Evolutionary conservation across 1,140 invertebrate species (phyloP).

Genomic region (Coenobita brevimanus): DNA sequence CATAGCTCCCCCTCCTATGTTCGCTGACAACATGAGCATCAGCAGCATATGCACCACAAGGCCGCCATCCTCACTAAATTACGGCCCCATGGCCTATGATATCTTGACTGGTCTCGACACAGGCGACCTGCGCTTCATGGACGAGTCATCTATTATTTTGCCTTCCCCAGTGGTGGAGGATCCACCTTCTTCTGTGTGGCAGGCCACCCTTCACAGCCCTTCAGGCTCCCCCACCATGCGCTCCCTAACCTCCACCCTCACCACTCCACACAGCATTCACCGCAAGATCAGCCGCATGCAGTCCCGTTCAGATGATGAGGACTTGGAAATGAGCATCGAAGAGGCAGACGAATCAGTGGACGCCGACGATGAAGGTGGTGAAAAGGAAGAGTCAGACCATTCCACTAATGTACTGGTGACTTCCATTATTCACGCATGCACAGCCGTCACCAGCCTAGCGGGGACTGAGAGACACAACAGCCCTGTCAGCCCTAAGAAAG

Average conservation of each 20-base stretch:
- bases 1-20: constrained; percentile 55
- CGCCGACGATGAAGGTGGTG: constrained; percentile 46
- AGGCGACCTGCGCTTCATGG: constrained; percentile 89
- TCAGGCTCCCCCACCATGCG: constrained; percentile 74
- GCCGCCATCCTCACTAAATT: constrained; percentile 61
- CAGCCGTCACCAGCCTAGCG: constrained; percentile 64
- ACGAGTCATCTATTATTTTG: constrained; percentile 89
- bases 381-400: constrained; percentile 61
- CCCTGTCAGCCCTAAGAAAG: constrained; percentile 42
- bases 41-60: constrained; percentile 57
- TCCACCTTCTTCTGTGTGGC: constrained; percentile 78
- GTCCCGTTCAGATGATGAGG: constrained; percentile 50
- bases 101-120: constrained; percentile 78
- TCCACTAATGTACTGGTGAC: constrained; percentile 65
- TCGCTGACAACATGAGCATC: constrained; percentile 58
- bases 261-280: constrained; percentile 80
- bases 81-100: constrained; percentile 67
- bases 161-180: constrained; percentile 82
- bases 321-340: constrained; percentile 56
- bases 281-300: constrained; percentile 59
- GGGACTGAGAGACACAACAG: constrained; percentile 34
- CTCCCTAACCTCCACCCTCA: constrained; percentile 70
- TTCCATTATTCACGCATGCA: constrained; percentile 67
- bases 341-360: constrained; percentile 46
- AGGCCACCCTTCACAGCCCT: constrained; percentile 71